phyloP scores from a whole-genome alignment of 2,888 invertebrate species.

The Lithophane socia region DNA sequence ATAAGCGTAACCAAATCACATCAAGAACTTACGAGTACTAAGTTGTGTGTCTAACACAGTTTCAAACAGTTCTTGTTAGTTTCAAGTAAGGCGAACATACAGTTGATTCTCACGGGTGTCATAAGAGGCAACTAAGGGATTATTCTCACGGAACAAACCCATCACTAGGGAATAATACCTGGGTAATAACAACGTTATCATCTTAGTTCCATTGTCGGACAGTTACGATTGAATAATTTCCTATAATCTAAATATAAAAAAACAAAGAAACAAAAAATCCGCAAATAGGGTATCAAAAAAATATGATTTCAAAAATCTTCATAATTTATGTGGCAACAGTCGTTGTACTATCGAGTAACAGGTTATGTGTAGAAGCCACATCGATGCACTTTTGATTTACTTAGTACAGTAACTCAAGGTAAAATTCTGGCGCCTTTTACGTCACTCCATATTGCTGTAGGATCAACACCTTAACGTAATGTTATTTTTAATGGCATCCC shows the following conservation, averaged over 20 bases:
- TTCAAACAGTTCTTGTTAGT: constrained; percentile 28
- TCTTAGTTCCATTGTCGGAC: background rate
- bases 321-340: background rate
- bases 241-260: background rate
- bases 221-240: constrained; percentile 6
- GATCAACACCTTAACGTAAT: constrained; percentile 8
- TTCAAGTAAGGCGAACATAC: constrained; percentile 11
- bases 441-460: background rate
- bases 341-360: background rate
- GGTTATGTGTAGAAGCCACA: too few species aligned
- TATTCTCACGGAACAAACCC: constrained; percentile 22
- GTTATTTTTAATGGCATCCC: constrained; percentile 42
- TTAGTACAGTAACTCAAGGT: background rate
- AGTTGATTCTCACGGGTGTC: constrained; percentile 29
- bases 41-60: constrained; percentile 35
- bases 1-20: constrained; percentile 15
- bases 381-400: background rate
- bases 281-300: too few species aligned
- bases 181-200: background rate
- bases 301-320: background rate
- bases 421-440: background rate
- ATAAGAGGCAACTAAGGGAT: constrained; percentile 19
- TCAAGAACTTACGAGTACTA: background rate
- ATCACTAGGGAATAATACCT: constrained; percentile 22
- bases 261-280: too few species aligned